Percentiles rank a stretch among this genome's conserved stretches.
phyloP scores from a whole-genome alignment of 30 jellyfish, hydroid and myxozoan genomes.

The Morbakka virulenta region DNA sequence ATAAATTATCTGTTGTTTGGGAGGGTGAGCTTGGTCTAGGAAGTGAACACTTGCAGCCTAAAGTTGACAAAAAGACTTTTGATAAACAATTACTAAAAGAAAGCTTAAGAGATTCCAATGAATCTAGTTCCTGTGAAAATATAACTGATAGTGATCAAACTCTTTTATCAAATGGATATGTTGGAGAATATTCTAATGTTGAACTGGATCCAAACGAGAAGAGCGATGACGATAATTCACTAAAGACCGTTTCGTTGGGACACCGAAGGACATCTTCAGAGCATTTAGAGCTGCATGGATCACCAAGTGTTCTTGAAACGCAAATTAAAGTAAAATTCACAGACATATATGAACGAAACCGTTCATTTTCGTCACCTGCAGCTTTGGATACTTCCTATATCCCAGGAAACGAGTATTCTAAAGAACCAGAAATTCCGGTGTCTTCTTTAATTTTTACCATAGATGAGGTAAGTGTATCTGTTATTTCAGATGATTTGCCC shows the following conservation, averaged over 20 bases:
- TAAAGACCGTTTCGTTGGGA: no score
- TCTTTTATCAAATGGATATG: neutral
- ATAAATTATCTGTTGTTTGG: neutral
- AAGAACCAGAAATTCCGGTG: neutral
- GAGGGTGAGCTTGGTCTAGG: neutral
- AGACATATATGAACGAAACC: neutral
- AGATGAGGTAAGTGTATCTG: neutral
- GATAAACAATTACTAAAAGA: no score
- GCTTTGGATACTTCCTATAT: no score
- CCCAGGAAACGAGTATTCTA: neutral
- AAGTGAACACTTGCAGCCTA: neutral
- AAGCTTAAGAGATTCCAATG: neutral
- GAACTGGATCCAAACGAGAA: neutral
- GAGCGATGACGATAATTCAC: neutral
- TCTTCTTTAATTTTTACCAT: neutral
- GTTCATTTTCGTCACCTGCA: neutral
- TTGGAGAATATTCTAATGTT: neutral
- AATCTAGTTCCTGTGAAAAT: neutral
- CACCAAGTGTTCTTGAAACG: neutral
- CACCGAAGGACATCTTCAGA: neutral
- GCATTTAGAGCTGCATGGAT: neutral
- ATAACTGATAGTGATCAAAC: neutral
- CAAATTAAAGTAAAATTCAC: neutral
- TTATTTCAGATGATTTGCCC: neutral
- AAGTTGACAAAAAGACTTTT: neutral